Percentiles rank a stretch among this genome's conserved stretches.
Evolutionary conservation across 2,888 invertebrate genomes (phyloP).

Genomic region (Campoplex nolae): DNA sequence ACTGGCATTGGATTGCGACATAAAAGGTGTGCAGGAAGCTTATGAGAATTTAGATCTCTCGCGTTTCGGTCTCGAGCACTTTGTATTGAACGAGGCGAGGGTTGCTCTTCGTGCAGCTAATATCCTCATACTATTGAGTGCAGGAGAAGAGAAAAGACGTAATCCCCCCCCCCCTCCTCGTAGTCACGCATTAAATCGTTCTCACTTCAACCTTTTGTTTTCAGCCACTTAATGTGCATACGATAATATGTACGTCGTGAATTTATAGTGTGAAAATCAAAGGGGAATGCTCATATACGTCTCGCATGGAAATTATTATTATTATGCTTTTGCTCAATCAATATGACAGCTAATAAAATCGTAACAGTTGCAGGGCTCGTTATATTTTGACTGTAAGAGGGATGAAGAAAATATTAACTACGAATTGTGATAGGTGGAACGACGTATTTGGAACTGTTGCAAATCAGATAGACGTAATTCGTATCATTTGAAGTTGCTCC

Average conservation of each 20-base stretch:
- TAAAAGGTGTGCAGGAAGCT: constrained; percentile 33
- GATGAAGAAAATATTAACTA: constrained; percentile 31
- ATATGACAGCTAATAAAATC: constrained; percentile 52
- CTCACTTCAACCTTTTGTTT: background rate
- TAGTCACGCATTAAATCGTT: background rate
- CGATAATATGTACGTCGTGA: background rate
- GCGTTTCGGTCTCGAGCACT: constrained; percentile 48
- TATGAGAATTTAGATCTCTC: constrained; percentile 53
- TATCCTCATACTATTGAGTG: constrained; percentile 15
- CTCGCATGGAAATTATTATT: constrained; percentile 55
- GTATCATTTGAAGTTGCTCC: background rate
- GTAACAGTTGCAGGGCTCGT: constrained; percentile 20
- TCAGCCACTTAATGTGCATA: background rate
- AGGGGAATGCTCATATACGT: constrained; percentile 15
- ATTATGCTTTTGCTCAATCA: constrained; percentile 42
- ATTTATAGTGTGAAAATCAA: constrained; percentile 16
- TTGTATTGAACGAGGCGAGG: constrained; percentile 42
- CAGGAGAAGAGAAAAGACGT: background rate
- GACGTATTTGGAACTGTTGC: background rate
- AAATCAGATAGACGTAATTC: constrained; percentile 17
- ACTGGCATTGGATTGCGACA: constrained; percentile 8
- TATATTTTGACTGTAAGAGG: constrained; percentile 10
- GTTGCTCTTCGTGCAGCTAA: constrained; percentile 31
- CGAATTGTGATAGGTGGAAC: background rate
- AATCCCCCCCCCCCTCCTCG: background rate